Percentiles rank a stretch among this genome's conserved stretches.
phyloP scores from a whole-genome alignment of 1,140 invertebrate genomes.

The Drosophila equinoxialis region DNA sequence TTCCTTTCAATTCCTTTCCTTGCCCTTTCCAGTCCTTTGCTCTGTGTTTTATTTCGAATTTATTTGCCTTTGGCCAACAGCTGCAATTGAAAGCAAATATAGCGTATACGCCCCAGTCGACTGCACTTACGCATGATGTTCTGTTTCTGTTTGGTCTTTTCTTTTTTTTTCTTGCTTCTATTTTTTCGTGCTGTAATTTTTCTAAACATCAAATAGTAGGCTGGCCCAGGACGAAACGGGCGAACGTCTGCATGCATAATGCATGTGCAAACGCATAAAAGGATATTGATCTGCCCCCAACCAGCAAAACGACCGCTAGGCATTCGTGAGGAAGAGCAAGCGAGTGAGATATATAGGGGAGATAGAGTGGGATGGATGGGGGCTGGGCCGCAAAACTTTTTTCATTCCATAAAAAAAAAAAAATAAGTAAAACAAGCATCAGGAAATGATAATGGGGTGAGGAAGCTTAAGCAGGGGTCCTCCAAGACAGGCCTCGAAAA shows the following conservation, averaged over 20 bases:
- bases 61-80: constrained; percentile 57
- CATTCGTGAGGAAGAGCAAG: constrained; percentile 37
- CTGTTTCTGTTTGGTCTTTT: constrained; percentile 57
- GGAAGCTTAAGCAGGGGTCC: constrained; percentile 55
- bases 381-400: constrained; percentile 61
- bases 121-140: constrained; percentile 65
- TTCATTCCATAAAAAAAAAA: constrained; percentile 21
- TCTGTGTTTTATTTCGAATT: constrained; percentile 18
- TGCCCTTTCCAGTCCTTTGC: neutral
- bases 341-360: constrained; percentile 9
- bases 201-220: constrained; percentile 57
- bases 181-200: constrained; percentile 57
- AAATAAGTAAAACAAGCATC: neutral
- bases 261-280: constrained; percentile 73
- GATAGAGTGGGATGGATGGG: neutral
- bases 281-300: constrained; percentile 78
- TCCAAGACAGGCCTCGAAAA: constrained; percentile 64
- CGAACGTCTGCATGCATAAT: constrained; percentile 56
- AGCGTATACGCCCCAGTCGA: constrained; percentile 67
- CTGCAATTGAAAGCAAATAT: constrained; percentile 80
- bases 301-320: constrained; percentile 67
- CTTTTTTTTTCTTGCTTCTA: constrained; percentile 8
- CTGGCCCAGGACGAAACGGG: neutral
- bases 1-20: constrained; percentile 27
- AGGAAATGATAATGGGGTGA: constrained; percentile 28